Evolutionary conservation across 1,140 invertebrate genomes (phyloP).

Genomic region (Argopecten irradians): DNA sequence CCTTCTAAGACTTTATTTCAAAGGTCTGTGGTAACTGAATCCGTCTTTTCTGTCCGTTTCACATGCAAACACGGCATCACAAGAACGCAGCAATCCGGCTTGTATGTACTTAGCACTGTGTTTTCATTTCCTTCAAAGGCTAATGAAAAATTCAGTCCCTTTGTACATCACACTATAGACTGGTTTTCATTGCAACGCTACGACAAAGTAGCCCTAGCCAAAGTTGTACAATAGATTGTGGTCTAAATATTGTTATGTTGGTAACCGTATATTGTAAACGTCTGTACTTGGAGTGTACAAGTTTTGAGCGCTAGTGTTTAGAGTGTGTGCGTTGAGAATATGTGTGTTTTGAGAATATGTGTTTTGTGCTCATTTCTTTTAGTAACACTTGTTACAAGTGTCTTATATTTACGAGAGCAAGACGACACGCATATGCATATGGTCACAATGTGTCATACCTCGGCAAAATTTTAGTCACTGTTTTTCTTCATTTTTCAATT

Average conservation of each 20-base stretch:
- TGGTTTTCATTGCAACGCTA: not conserved
- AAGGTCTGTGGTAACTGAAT: not conserved
- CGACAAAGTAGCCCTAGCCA: not conserved
- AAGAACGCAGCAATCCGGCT: conserved; percentile 5
- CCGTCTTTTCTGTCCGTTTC: not conserved
- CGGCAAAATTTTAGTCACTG: too few relatives aligned
- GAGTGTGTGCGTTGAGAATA: too few relatives aligned
- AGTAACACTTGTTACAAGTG: too few relatives aligned
- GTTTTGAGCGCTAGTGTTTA: too few relatives aligned
- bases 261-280: not conserved
- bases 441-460: too few relatives aligned
- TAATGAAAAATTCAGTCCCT: conserved; percentile 2
- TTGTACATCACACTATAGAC: not conserved
- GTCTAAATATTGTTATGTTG: not conserved
- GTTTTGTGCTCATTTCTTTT: too few relatives aligned
- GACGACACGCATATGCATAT: too few relatives aligned
- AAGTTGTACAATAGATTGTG: not conserved
- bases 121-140: conserved; percentile 16
- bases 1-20: not conserved
- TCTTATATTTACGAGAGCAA: too few relatives aligned
- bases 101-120: not conserved
- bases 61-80: not conserved
- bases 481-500: too few relatives aligned
- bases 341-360: too few relatives aligned
- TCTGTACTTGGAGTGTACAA: too few relatives aligned